Evolutionary conservation across 2,888 invertebrate genomes (phyloP), one percentile per base, ranked within the genome.

Genomic region (Macrosoma leucophasiata): DNA sequence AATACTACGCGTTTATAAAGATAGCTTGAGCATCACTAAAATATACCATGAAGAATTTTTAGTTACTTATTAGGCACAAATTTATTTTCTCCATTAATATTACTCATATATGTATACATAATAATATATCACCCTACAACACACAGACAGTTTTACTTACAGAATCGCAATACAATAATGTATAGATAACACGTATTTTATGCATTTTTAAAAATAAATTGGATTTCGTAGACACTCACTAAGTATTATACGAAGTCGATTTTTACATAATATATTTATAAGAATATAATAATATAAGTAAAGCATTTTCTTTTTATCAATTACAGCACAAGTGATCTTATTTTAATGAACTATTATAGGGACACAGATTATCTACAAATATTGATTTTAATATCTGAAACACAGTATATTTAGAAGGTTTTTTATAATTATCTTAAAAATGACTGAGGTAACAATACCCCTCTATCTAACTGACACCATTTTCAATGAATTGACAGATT

Each of bases 211-310:
- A 61, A 55, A 53, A 62, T 64, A 65, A 65, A 64, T 67, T 70
- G 62, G 62, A 62, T 78, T 55, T 76, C 72, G 61, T 82, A 82
- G 81, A 84, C 81, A 82, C 78, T 73, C 68, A 78, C 69, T 79
- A 76, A 73, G 58, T 71, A 65, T 65, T 74, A 81, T 73, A 72
- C 63, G 71, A 69, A 76, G 64, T 66, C 41, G 52, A 59, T 71
- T 74, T 79, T 73, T 82, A 82, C 79, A 82, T 76, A 55, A 81
- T 81, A 84, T 66, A 78, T 76, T 76, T 84, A 84, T 81, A 84
- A 84, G 84, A 84, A 84, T 84, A 84, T 77, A 82, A 71, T 65
- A 61, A 58, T 78, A 70, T 79, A 75, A 68, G 81, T 82, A 82
- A 84, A 84, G 84, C 84, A 82, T 82, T 82, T 79, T 75, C 62